Evolutionary conservation across 2,888 invertebrate genomes (phyloP).

Genomic region (Tiphia femorata): DNA sequence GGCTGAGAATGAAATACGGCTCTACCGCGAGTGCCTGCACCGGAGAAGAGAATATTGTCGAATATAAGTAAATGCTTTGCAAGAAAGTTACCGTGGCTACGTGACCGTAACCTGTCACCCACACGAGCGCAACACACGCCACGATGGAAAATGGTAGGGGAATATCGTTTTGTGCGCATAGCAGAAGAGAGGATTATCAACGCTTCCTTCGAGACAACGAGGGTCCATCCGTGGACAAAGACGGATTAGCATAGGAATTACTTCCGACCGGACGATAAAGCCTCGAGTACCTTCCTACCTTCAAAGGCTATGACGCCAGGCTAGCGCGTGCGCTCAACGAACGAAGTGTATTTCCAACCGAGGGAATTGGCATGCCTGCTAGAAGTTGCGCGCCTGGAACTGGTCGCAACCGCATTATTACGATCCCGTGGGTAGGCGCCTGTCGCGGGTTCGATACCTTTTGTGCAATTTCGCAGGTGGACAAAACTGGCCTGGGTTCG

Average conservation of each 20-base stretch:
- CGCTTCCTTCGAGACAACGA: slow-evolving; percentile 2
- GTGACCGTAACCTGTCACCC: too few species aligned
- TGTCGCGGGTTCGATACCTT: background rate
- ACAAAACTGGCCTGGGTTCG: too few species aligned
- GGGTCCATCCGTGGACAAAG: slow-evolving; percentile 46
- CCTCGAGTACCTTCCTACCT: slow-evolving; percentile 24
- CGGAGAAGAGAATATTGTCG: too few species aligned
- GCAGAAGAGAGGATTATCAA: too few species aligned
- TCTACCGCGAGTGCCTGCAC: too few species aligned
- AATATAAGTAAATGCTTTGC: too few species aligned
- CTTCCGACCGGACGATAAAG: slow-evolving; percentile 45
- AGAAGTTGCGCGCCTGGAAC: background rate
- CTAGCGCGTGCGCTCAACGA: too few species aligned
- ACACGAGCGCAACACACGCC: too few species aligned
- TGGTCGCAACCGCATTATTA: slow-evolving; percentile 2
- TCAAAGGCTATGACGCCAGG: slow-evolving; percentile 42
- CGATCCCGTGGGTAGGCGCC: background rate
- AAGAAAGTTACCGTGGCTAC: too few species aligned
- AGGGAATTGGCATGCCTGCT: slow-evolving; percentile 38
- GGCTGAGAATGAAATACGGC: too few species aligned
- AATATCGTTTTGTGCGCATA: too few species aligned
- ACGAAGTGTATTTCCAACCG: slow-evolving; percentile 23
- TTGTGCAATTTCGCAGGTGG: slow-evolving; percentile 2
- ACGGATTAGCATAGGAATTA: slow-evolving; percentile 63
- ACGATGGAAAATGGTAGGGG: too few species aligned